Evolutionary conservation across 2,113 vertebrate genomes (phyloP).

Genomic region (Antennarius striatus): DNA sequence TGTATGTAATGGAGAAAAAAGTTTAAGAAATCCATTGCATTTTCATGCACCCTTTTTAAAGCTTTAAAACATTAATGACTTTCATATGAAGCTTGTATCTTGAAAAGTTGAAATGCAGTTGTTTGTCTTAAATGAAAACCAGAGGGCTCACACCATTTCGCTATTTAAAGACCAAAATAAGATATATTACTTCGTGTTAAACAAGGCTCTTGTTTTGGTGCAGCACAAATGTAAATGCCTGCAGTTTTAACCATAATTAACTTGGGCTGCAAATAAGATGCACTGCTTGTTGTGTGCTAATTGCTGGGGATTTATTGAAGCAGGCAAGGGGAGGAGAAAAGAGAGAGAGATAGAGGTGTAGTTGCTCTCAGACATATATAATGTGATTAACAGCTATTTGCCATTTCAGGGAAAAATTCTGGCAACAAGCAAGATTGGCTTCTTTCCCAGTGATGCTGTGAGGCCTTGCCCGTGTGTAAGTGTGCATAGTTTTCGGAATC

Average conservation of each 20-base stretch:
- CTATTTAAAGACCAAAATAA: slow-evolving; percentile 64
- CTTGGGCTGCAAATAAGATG: slow-evolving; percentile 75
- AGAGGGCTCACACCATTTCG: slow-evolving; percentile 49
- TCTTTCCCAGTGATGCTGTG: slow-evolving; percentile 93
- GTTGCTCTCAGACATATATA: slow-evolving; percentile 66
- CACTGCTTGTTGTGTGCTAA: slow-evolving; percentile 76
- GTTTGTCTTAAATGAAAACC: slow-evolving; percentile 34
- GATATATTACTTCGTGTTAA: slow-evolving; percentile 74
- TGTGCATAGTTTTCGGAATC: slow-evolving; percentile 65
- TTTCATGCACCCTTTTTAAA: slow-evolving; percentile 23
- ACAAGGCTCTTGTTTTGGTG: slow-evolving; percentile 73
- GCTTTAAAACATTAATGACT: slow-evolving; percentile 39
- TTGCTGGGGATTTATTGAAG: slow-evolving; percentile 77
- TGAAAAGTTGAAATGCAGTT: slow-evolving; percentile 43
- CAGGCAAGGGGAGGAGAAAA: slow-evolving; percentile 49
- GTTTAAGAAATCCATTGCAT: background rate
- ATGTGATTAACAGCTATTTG: slow-evolving; percentile 68
- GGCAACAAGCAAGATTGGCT: slow-evolving; percentile 88
- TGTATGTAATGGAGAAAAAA: background rate
- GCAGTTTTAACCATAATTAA: slow-evolving; percentile 78
- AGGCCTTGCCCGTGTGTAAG: slow-evolving; percentile 95
- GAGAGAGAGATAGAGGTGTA: slow-evolving; percentile 16
- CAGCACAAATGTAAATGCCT: slow-evolving; percentile 71
- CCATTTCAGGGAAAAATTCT: slow-evolving; percentile 87
- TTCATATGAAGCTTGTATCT: slow-evolving; percentile 41